Base-by-base conservation (phyloP, 2,888 invertebrate species). In the Drosophila quinaria region DNA sequence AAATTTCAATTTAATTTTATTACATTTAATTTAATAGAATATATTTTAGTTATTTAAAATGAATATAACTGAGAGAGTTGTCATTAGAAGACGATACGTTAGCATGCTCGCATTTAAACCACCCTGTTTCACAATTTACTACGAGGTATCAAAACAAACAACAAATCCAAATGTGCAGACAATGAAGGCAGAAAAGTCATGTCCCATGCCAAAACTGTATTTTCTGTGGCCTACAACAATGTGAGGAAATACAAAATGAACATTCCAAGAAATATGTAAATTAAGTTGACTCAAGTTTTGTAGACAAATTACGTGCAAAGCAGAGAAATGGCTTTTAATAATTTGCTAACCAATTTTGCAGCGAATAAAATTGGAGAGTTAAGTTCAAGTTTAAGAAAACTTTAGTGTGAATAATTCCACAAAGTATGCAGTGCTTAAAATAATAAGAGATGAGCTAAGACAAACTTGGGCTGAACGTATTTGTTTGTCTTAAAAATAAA, bases 291-390 rank as follows among this genome's bases (percentile, higher is more conserved):
- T 73, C 37, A 74, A 67, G 52, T 73, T 73, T 74, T 54, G 67
- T 54, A 58, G 74, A 52, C 74, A 50, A 73, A 62, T 39, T 73
- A 73, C 74, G 72, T 73, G 74, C 74, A 31, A 61, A 58, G 72
- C 61, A 52, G 47, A 29, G 56, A 67, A 73, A 66, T 74, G 55
- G 22, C 37, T 51, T 51, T 66, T 60, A 56, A 72, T 72, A 61
- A 74, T 74, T 54, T 58, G 51, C 31, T 22, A 17, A 41, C 42
- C 54, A 62, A 54, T 61, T 60, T 31, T 25, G 33, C 56, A 54
- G 64, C 42, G 41, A 22, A 62, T 62, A 46, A 62, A 62, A 55
- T 11, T 47, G 22, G 22, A 13, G 22, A 49, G 29, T 54, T 52
- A 29, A 39, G 33, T 52, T 52, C 25, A 51, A 65, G 50, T 64